A percentile compares a stretch with the other conserved stretches of the same genome.
Conservation (phyloP, 2,113 vertebrate genomes). For the Heloderma charlesbogerti region DNA sequence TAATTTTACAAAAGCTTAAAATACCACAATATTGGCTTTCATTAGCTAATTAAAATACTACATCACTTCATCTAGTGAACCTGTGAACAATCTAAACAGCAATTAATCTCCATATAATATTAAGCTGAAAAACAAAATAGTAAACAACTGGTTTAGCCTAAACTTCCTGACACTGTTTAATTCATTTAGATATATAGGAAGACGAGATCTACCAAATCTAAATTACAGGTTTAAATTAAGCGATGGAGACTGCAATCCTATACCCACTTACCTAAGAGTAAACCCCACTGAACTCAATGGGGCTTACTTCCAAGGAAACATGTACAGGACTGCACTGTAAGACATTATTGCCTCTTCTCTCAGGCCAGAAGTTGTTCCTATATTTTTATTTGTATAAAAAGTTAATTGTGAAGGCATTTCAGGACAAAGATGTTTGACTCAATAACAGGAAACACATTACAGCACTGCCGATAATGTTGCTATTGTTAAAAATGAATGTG, state of each 20-base stretch:
- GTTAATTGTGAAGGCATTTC: slow-evolving; percentile 8
- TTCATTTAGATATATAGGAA: slow-evolving; percentile 13
- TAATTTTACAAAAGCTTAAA: slow-evolving; percentile 23
- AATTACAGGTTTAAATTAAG: not conserved
- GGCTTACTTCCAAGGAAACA: not conserved
- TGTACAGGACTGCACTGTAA: not conserved
- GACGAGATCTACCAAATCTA: not conserved
- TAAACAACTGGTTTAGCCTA: slow-evolving; percentile 3
- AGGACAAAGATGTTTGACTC: slow-evolving; percentile 22
- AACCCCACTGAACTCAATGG: not conserved
- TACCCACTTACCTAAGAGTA: not conserved
- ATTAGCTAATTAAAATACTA: slow-evolving; percentile 29
- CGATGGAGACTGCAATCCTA: not conserved
- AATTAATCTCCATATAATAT: not conserved
- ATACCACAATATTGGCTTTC: slow-evolving; percentile 20
- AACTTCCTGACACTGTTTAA: slow-evolving; percentile 36
- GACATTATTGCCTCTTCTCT: not conserved
- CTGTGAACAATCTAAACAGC: not conserved
- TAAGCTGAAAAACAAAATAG: slow-evolving; percentile 1
- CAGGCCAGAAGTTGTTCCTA: slow-evolving; percentile 26
- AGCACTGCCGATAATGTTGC: slow-evolving; percentile 20
- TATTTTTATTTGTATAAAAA: slow-evolving; percentile 44
- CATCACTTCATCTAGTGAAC: not conserved
- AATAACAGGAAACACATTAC: slow-evolving; percentile 28
- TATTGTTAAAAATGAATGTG: slow-evolving; percentile 13